Conservation (phyloP, 2,888 invertebrate species). For the Operophtera brumata region DNA sequence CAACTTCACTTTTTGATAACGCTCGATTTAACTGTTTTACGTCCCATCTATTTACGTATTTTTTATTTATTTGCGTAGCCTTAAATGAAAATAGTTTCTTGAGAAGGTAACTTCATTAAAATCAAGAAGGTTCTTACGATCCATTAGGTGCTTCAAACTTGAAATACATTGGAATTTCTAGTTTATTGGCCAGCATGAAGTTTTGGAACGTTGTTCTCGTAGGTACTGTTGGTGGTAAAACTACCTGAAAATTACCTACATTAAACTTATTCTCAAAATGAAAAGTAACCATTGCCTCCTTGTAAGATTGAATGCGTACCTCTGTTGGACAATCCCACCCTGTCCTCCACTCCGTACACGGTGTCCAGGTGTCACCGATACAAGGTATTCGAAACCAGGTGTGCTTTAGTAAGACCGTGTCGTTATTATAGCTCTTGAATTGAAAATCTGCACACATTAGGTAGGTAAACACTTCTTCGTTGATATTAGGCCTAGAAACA, state of each 20-base stretch:
- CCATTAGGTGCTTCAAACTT: conserved; percentile 60
- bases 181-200: conserved; percentile 69
- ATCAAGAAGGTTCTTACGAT: conserved; percentile 52
- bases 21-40: too few species aligned
- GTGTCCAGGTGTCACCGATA: conserved; percentile 68
- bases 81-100: too few species aligned
- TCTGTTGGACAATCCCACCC: conserved; percentile 69
- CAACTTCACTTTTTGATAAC: too few species aligned
- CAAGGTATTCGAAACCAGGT: conserved; percentile 72
- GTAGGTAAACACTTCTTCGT: conserved; percentile 64
- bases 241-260: conserved; percentile 49
- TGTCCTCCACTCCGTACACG: conserved; percentile 63
- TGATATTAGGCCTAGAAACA: conserved; percentile 56
- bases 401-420: conserved; percentile 53
- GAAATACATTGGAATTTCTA: conserved; percentile 66
- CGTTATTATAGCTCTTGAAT: conserved; percentile 44
- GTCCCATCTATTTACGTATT: too few species aligned
- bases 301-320: conserved; percentile 36
- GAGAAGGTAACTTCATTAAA: too few species aligned
- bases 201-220: conserved; percentile 64
- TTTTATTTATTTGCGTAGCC: too few species aligned
- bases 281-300: background rate
- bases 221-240: conserved; percentile 72
- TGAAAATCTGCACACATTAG: conserved; percentile 70
- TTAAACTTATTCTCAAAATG: background rate